A percentile compares a stretch with the other conserved stretches of the same genome.
These are phyloP conservation scores for Notospermus geniculatus DNA, from an alignment of 1,140 invertebrate genomes.

Conservation along the genomic window DNA sequence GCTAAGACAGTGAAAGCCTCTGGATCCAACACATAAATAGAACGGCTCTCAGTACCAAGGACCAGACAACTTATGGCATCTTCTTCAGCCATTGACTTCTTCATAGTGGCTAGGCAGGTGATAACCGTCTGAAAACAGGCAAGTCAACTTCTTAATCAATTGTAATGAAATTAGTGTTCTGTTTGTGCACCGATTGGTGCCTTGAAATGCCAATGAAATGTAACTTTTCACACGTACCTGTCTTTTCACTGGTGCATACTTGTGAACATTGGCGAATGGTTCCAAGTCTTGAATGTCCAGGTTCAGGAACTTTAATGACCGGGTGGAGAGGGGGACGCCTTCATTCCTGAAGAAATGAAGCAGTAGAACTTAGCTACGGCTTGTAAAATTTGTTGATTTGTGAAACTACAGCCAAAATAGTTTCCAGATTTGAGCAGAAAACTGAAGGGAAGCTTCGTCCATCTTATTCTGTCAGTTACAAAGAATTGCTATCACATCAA, in stretches of 20 bases:
- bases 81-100: conserved; percentile 72
- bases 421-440: too few relatives aligned
- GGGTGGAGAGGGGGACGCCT: conserved; percentile 47
- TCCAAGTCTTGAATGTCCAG: conserved; percentile 59
- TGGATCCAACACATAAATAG: conserved; percentile 81
- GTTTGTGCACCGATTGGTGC: too few relatives aligned
- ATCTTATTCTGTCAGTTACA: too few relatives aligned
- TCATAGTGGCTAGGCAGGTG: conserved; percentile 73
- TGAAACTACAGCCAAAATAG: too few relatives aligned
- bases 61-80: conserved; percentile 79
- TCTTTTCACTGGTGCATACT: conserved; percentile 61
- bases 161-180: too few relatives aligned
- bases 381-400: too few relatives aligned
- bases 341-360: conserved; percentile 31
- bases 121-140: conserved; percentile 64
- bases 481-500: too few relatives aligned
- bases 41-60: conserved; percentile 80
- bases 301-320: conserved; percentile 52
- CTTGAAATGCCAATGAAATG: neutral
- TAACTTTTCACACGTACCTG: conserved; percentile 48
- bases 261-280: conserved; percentile 63
- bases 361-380: too few relatives aligned
- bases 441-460: too few relatives aligned
- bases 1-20: conserved; percentile 75
- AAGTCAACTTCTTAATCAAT: too few relatives aligned